phyloP scores from a whole-genome alignment of 1,140 invertebrate genomes.

The Leptinotarsa defecta region DNA sequence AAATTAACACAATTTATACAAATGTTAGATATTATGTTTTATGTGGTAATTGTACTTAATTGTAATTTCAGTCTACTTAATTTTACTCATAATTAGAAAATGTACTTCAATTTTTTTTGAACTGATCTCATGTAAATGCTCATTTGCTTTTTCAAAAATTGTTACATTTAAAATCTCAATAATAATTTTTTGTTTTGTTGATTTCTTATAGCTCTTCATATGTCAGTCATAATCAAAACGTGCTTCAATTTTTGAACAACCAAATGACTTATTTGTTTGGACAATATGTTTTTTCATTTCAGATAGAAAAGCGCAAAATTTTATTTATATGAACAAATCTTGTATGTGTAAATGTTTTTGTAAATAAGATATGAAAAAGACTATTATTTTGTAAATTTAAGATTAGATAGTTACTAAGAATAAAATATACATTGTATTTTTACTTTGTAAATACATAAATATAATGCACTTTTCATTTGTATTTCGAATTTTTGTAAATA shows the following conservation, averaged over 20 bases:
- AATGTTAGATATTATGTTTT: constrained; percentile 23
- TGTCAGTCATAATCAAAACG: background rate
- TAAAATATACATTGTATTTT: constrained; percentile 37
- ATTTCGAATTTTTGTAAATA: constrained; percentile 55
- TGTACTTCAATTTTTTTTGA: constrained; percentile 3
- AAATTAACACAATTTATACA: constrained; percentile 30
- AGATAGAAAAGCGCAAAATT: constrained; percentile 20
- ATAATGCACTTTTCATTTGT: constrained; percentile 51
- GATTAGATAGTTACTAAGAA: constrained; percentile 20
- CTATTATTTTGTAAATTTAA: constrained; percentile 41
- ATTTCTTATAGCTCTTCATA: background rate
- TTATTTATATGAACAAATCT: constrained; percentile 18
- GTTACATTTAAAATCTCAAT: too few species aligned
- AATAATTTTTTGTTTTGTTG: too few species aligned
- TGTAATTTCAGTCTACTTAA: constrained; percentile 25
- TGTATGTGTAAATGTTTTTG: constrained; percentile 32
- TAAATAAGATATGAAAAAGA: constrained; percentile 34
- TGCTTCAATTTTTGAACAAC: background rate
- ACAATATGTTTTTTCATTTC: constrained; percentile 2
- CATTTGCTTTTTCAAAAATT: background rate
- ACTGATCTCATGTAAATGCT: background rate
- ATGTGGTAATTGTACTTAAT: constrained; percentile 30
- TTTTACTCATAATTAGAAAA: background rate
- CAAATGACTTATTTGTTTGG: background rate
- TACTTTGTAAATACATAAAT: constrained; percentile 44